Percentiles rank a stretch among this genome's conserved stretches.
Evolutionary conservation across 2,797 vertebrate genomes (phyloP).

Genomic region (Pseudochaenichthys georgianus): DNA sequence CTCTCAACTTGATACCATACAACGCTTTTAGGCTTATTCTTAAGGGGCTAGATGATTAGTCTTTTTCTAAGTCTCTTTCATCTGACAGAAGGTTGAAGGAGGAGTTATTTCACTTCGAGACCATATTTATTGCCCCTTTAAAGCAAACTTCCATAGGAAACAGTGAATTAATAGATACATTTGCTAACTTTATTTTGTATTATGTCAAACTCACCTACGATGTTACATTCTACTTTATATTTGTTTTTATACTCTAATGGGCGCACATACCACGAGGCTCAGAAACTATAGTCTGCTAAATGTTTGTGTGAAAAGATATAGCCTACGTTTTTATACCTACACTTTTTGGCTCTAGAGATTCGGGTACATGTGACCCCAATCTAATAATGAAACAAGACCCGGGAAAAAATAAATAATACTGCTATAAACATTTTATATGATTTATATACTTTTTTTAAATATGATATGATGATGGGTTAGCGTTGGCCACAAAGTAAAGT

Average conservation of each 20-base stretch:
- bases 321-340: neutral
- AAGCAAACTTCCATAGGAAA: neutral
- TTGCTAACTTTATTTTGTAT: neutral
- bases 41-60: constrained; percentile 10
- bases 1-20: constrained; percentile 30
- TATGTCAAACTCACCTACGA: neutral
- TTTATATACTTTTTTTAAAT: too few species aligned
- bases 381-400: neutral
- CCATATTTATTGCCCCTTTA: constrained; percentile 21
- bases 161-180: neutral
- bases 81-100: constrained; percentile 31
- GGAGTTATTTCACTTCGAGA: constrained; percentile 23
- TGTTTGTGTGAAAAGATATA: neutral
- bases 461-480: neutral
- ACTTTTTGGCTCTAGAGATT: neutral
- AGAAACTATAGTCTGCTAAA: neutral
- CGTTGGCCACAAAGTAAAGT: neutral
- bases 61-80: constrained; percentile 39
- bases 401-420: neutral
- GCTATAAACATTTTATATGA: neutral
- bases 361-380: neutral
- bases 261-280: neutral
- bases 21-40: constrained; percentile 25
- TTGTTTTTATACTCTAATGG: neutral
- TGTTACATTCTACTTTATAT: neutral